Conservation (phyloP, 1,140 invertebrate genomes). For the Aphelenchoides fujianensis region DNA sequence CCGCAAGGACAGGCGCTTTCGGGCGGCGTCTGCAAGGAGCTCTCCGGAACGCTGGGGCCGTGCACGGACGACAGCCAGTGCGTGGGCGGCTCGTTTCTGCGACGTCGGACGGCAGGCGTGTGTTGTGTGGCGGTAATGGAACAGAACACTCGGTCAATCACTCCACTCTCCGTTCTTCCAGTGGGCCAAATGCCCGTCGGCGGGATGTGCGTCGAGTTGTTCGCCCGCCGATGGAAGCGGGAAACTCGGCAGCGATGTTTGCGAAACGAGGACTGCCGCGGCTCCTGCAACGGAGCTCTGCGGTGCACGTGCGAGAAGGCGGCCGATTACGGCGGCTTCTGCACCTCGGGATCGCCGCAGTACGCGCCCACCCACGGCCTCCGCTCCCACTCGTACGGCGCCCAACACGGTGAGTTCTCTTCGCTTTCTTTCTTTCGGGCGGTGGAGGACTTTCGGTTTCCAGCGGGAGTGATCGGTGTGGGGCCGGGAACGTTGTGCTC, state of each 20-base stretch:
- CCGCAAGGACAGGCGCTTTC: constrained; percentile 26
- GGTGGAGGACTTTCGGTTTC: constrained; percentile 7
- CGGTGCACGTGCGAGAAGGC: constrained; percentile 18
- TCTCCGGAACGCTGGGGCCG: constrained; percentile 40
- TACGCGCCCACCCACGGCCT: background rate
- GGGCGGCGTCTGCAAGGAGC: constrained; percentile 11
- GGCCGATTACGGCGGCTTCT: background rate
- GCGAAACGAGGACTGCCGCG: constrained; percentile 22
- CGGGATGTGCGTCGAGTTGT: constrained; percentile 46
- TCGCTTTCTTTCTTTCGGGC: background rate
- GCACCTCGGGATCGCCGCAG: background rate
- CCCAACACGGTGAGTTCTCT: background rate
- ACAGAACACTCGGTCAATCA: background rate
- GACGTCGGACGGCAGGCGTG: constrained; percentile 35
- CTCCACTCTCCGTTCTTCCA: constrained; percentile 10
- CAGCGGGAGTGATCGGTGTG: constrained; percentile 14
- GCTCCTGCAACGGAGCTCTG: constrained; percentile 5
- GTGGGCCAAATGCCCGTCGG: constrained; percentile 49
- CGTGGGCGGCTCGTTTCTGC: constrained; percentile 40
- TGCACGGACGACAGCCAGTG: constrained; percentile 45
- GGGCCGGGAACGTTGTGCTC: constrained; percentile 4
- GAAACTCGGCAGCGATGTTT: constrained; percentile 20
- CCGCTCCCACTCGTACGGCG: background rate
- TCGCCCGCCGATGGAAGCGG: constrained; percentile 31
- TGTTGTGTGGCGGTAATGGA: constrained; percentile 38